Conservation (phyloP, 2,888 invertebrate genomes). For the Blastobasis lacticolella region DNA sequence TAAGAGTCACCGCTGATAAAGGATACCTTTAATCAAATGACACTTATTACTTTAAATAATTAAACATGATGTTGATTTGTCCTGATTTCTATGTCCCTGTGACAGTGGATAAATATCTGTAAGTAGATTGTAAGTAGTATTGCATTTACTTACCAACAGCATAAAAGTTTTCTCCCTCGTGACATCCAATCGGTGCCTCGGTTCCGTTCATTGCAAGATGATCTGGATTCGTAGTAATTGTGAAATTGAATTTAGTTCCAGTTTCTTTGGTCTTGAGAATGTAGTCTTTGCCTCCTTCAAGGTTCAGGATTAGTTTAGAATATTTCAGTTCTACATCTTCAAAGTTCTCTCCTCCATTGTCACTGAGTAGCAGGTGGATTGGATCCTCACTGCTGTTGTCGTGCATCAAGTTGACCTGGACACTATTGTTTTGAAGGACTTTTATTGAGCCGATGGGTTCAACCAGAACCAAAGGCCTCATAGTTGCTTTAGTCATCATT, state of each 20-base stretch:
- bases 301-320: constrained; percentile 53
- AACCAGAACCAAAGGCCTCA: constrained; percentile 39
- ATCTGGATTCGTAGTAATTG: constrained; percentile 46
- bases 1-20: too few species aligned
- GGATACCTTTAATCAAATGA: too few species aligned
- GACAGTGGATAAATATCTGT: not conserved
- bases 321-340: constrained; percentile 52
- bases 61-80: too few species aligned
- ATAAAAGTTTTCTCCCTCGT: constrained; percentile 52
- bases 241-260: constrained; percentile 63
- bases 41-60: too few species aligned
- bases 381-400: constrained; percentile 49
- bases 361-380: constrained; percentile 54
- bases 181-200: constrained; percentile 35
- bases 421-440: constrained; percentile 62
- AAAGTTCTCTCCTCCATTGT: constrained; percentile 52
- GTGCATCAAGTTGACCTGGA: constrained; percentile 60
- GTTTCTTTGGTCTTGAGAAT: constrained; percentile 64
- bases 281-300: constrained; percentile 60
- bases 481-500: constrained; percentile 19
- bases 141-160: constrained; percentile 45
- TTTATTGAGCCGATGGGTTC: constrained; percentile 65
- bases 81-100: not conserved
- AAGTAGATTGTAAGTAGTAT: not conserved
- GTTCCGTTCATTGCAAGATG: constrained; percentile 17